Base-by-base conservation (phyloP, 2,797 vertebrate genomes). In the Columba guinea region DNA sequence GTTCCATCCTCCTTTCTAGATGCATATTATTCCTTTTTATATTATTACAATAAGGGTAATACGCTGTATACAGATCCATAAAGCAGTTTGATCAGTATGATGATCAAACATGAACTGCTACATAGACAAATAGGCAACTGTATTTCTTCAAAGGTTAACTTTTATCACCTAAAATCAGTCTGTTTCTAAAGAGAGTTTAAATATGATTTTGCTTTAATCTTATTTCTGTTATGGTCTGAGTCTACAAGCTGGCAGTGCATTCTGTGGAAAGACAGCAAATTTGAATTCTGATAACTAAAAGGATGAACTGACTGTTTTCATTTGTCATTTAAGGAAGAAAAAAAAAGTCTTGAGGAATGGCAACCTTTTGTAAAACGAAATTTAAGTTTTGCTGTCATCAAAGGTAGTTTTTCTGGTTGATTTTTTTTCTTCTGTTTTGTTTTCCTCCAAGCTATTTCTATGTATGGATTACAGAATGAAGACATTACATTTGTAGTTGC, bases 181-280 rank as follows among this genome's bases (percentile, higher is more conserved):
- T 35, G 26, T 58, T 85, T 68, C 27, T 82, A 37, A 78, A 49
- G 53, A 53, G 18, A 83, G 15, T 34, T 55, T 46, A 26, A 49
- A 35, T 69, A n/a, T 51, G 12, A 2, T 20, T 52, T 44, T 37
- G 18, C 5, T 44, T 32, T 73, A 53, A 28, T 59, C 23, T 60
- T 51, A 17, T 5, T 59, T 64, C 48, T 70, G 12, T 44, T 55
- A 48, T 37, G 21, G 16, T 73, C 39, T 9, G 10, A 41, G 51
- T 26, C 24, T 63, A 26, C 11, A 48, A 17, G 9, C 59, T 1
- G 0, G 16, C 51, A n/a, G 18, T n/a, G 4, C 16, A 1, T 75
- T 92, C n/a, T 37, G 20, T 27, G 39, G 28, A 37, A 78, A 27
- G 32, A 30, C 5, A 55, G 35, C 52, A 69, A 49, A 26, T 56